Evolutionary conservation across 2,797 vertebrate species (phyloP).

Genomic region (Glossophaga mutica): DNA sequence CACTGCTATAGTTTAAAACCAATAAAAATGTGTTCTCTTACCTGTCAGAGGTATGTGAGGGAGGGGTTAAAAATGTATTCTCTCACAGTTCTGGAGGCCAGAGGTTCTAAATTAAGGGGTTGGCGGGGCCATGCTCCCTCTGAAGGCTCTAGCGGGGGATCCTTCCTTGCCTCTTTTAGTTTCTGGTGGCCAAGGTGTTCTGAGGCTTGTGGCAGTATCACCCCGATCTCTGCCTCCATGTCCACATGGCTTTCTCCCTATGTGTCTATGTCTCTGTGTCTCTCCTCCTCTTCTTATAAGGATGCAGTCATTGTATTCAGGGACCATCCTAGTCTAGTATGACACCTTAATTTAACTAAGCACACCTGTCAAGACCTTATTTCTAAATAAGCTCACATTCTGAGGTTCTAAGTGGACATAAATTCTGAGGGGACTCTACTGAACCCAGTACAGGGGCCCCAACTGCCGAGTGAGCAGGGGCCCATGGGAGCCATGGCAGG

Average conservation of each 20-base stretch:
- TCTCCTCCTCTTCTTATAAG: neutral
- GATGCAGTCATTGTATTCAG: neutral
- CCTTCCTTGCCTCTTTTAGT: no score
- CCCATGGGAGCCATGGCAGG: neutral
- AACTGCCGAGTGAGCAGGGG: neutral
- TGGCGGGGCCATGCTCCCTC: fast-evolving
- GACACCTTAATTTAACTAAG: neutral
- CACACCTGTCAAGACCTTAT: neutral
- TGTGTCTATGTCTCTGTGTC: neutral
- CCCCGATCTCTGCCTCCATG: neutral
- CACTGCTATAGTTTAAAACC: neutral
- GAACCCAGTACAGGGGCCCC: neutral
- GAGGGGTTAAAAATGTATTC: neutral
- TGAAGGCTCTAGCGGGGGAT: neutral
- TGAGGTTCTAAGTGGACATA: neutral
- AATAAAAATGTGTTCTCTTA: neutral
- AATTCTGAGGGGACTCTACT: neutral
- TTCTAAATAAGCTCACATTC: neutral
- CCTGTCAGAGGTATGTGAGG: no score
- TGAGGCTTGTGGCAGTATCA: fast-evolving
- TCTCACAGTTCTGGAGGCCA: neutral
- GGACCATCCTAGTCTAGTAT: neutral
- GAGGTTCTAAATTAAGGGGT: neutral
- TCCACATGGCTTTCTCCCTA: no score
- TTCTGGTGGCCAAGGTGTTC: neutral